These are phyloP conservation scores for Actinernus sp. DNA, from an alignment of 92 coral and sea anemone species.

Conservation along the genomic window DNA sequence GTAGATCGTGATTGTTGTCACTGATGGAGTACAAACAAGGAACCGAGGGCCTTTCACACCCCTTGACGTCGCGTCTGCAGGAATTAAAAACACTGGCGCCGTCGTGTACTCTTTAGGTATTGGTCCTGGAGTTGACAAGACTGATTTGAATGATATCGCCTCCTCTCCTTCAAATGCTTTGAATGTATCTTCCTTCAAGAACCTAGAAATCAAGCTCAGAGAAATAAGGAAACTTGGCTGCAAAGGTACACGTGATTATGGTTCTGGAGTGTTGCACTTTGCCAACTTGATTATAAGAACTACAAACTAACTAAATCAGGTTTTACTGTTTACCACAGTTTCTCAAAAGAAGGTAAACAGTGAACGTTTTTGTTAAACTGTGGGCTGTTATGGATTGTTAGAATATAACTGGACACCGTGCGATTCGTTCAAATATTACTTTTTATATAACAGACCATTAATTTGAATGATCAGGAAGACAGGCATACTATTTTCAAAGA, in stretches of 20 bases:
- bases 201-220: constrained; percentile 20
- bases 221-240: constrained; percentile 39
- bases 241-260: no score
- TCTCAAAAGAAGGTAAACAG: no score
- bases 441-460: no score
- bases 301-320: no score
- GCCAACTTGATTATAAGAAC: no score
- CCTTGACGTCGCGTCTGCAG: constrained; percentile 52
- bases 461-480: no score
- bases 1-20: constrained; percentile 61
- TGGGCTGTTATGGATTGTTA: no score
- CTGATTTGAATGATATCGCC: constrained; percentile 58
- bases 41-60: constrained; percentile 24
- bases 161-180: constrained; percentile 39
- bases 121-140: constrained; percentile 24
- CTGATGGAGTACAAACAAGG: constrained; percentile 61
- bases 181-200: constrained; percentile 35
- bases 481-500: not conserved
- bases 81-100: constrained; percentile 40
- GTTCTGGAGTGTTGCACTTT: no score
- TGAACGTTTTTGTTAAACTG: no score
- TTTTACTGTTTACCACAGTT: no score
- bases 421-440: no score
- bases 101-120: constrained; percentile 63
- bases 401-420: constrained; percentile 6